Conservation (phyloP, 2,113 vertebrate genomes). For the Sturnira hondurensis region DNA sequence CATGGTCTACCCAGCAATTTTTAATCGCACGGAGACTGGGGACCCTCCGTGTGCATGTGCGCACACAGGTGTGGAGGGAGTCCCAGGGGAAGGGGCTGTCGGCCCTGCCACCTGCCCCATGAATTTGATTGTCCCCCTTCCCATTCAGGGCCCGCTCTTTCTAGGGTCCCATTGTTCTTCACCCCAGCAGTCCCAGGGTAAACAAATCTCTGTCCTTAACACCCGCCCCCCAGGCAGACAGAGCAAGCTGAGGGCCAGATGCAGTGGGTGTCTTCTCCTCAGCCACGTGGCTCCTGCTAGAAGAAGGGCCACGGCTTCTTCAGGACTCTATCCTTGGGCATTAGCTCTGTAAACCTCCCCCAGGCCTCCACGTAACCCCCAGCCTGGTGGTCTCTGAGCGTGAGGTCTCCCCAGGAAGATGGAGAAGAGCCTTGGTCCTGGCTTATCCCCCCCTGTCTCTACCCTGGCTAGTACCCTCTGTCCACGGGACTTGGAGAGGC, state of each 20-base stretch:
- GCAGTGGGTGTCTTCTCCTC: neutral
- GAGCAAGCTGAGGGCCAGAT: neutral
- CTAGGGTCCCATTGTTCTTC: neutral
- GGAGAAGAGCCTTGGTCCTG: neutral
- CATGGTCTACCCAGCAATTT: neutral
- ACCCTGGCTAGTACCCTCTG: neutral
- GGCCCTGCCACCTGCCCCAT: neutral
- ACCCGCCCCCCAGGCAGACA: neutral
- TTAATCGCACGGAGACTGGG: neutral
- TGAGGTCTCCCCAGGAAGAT: neutral
- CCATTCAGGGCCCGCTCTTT: neutral
- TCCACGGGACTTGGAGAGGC: neutral
- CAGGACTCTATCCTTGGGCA: neutral
- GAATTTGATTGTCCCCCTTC: neutral
- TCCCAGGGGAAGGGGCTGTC: too few species aligned
- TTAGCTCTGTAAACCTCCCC: neutral
- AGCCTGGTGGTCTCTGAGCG: neutral
- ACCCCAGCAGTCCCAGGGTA: neutral
- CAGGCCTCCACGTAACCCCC: neutral
- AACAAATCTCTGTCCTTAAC: neutral
- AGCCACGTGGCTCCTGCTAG: neutral
- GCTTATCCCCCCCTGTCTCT: too few species aligned
- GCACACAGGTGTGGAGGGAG: accelerated
- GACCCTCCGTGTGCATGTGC: too few species aligned
- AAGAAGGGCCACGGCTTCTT: neutral